Conservation (phyloP, 2,797 vertebrate genomes). For the Acipenser oxyrinchus region DNA sequence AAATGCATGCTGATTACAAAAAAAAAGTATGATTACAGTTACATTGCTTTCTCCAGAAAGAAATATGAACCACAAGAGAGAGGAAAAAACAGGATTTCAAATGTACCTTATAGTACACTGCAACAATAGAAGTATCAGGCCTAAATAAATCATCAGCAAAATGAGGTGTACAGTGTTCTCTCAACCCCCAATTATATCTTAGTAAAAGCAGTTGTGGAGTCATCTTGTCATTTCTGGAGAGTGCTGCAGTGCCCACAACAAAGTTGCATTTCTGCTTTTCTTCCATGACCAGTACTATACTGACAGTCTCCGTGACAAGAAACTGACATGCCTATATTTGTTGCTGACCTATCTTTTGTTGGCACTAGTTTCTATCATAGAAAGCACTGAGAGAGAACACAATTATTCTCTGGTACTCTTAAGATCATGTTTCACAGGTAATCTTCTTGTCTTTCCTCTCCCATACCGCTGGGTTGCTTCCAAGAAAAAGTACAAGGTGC, state of each 20-base stretch:
- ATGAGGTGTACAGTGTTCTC: conserved; percentile 30
- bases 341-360: conserved; percentile 47
- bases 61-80: too few relatives aligned
- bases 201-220: conserved; percentile 29
- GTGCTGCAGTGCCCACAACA: conserved; percentile 25
- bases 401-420: conserved; percentile 50
- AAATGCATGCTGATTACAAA: too few relatives aligned
- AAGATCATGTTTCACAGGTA: conserved; percentile 64
- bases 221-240: conserved; percentile 30
- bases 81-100: background rate
- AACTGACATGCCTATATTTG: conserved; percentile 47
- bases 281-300: conserved; percentile 30
- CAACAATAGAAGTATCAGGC: conserved; percentile 29
- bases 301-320: conserved; percentile 52
- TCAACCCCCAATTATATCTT: conserved; percentile 35
- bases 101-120: conserved; percentile 17
- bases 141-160: conserved; percentile 30
- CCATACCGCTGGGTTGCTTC: conserved; percentile 45
- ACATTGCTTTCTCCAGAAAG: too few relatives aligned
- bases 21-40: too few relatives aligned
- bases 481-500: conserved; percentile 47
- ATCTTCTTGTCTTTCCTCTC: conserved; percentile 73
- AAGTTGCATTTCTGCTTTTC: conserved; percentile 45
- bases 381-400: conserved; percentile 40
- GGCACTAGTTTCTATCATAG: conserved; percentile 39